Percentiles rank a stretch among this genome's conserved stretches.
Evolutionary conservation across 2,888 invertebrate species (phyloP).

Genomic region (Zygaena filipendulae): DNA sequence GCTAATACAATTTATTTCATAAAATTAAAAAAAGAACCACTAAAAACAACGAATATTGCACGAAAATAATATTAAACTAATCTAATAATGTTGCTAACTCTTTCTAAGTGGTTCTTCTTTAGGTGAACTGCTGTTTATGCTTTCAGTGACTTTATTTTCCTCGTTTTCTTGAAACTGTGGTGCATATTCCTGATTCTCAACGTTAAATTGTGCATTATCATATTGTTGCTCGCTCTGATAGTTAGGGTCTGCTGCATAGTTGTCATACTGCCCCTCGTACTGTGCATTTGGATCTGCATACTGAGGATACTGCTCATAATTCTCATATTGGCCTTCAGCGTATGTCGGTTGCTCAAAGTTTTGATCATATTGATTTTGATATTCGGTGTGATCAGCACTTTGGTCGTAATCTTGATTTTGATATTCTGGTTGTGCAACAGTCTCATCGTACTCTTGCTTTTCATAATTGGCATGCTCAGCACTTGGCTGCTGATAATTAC

Average conservation of each 20-base stretch:
- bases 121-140: constrained; percentile 24
- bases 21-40: no score
- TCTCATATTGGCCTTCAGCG: constrained; percentile 36
- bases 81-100: constrained; percentile 45
- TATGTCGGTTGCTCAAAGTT: constrained; percentile 35
- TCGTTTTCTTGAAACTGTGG: constrained; percentile 18
- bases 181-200: constrained; percentile 23
- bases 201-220: constrained; percentile 28
- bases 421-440: constrained; percentile 19
- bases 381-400: constrained; percentile 2
- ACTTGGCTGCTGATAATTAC: constrained; percentile 24
- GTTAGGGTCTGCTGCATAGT: constrained; percentile 33
- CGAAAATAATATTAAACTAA: constrained; percentile 24
- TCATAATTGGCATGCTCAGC: constrained; percentile 18
- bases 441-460: constrained; percentile 14
- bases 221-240: constrained; percentile 35
- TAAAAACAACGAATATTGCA: constrained; percentile 48
- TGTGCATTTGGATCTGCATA: constrained; percentile 36
- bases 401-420: constrained; percentile 28
- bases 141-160: constrained; percentile 17
- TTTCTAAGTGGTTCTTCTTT: constrained; percentile 33
- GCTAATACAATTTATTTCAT: no score
- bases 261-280: constrained; percentile 36
- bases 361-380: constrained; percentile 20
- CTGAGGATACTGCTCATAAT: constrained; percentile 38